phyloP scores from a whole-genome alignment of 1,140 invertebrate species.

The Bombus sibiricus region DNA sequence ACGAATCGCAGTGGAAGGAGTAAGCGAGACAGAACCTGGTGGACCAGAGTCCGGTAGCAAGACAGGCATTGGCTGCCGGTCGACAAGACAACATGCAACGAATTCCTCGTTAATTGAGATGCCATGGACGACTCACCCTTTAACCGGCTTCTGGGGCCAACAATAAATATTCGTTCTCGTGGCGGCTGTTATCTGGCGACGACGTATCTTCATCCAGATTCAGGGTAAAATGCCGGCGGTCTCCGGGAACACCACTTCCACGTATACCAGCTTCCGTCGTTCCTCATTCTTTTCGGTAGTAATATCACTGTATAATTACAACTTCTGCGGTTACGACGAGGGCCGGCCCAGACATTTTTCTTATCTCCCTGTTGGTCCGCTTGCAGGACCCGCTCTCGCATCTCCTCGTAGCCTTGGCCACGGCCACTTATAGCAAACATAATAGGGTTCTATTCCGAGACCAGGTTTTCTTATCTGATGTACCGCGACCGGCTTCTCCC shows the following conservation, averaged over 20 bases:
- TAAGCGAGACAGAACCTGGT: neutral
- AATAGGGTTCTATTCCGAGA: slow-evolving; percentile 61
- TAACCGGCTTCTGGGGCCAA: slow-evolving; percentile 11
- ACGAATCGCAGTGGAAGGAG: neutral
- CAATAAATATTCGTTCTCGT: slow-evolving; percentile 40
- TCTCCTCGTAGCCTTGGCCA: neutral
- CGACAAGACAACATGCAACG: slow-evolving; percentile 7
- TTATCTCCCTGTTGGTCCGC: slow-evolving; percentile 45
- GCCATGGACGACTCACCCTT: slow-evolving; percentile 9
- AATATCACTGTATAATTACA: slow-evolving; percentile 62
- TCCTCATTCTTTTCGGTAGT: slow-evolving; percentile 53
- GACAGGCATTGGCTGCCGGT: neutral
- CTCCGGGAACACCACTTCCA: slow-evolving; percentile 20
- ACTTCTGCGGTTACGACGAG: slow-evolving; percentile 49
- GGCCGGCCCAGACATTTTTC: slow-evolving; percentile 45
- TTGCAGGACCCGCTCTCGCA: neutral
- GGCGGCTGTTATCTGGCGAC: slow-evolving; percentile 14
- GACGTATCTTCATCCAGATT: slow-evolving; percentile 49
- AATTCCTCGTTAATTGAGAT: slow-evolving; percentile 48
- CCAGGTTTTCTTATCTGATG: slow-evolving; percentile 63
- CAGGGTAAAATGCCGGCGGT: slow-evolving; percentile 10
- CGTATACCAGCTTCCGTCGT: neutral
- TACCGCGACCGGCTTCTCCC: slow-evolving; percentile 52
- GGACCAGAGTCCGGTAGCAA: neutral
- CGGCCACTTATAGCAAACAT: slow-evolving; percentile 58